These are phyloP conservation scores for Chamaetylas fuelleborni DNA, from an alignment of 2,113 vertebrate genomes.

Conservation along the genomic window DNA sequence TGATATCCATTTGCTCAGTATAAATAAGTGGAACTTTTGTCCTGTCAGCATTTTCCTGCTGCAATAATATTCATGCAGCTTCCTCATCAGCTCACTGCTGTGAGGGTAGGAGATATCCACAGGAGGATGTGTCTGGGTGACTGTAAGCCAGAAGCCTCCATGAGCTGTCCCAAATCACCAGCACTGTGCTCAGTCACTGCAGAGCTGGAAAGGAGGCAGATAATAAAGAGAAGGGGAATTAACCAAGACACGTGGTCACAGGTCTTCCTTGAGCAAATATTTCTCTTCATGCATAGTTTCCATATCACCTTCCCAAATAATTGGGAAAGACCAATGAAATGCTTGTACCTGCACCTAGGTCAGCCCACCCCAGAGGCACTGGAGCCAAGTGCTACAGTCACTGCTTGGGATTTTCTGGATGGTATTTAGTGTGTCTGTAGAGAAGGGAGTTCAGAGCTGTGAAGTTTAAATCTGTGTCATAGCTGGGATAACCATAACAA, in stretches of 20 bases:
- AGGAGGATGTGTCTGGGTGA: background rate
- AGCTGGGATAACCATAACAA: background rate
- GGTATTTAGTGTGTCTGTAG: background rate
- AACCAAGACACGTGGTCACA: accelerated
- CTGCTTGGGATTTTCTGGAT: background rate
- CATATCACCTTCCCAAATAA: background rate
- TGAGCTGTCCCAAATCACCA: background rate
- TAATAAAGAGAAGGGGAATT: background rate
- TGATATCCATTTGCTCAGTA: background rate
- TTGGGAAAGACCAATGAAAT: background rate
- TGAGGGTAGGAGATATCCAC: background rate
- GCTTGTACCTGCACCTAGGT: background rate
- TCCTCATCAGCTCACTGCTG: background rate
- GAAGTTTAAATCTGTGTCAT: background rate
- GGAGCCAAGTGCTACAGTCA: background rate
- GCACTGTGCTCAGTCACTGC: background rate
- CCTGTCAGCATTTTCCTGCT: background rate
- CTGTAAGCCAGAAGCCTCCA: background rate
- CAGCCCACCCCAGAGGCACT: background rate
- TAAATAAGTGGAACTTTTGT: background rate
- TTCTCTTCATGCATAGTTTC: background rate
- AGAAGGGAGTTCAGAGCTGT: background rate
- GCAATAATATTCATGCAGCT: background rate
- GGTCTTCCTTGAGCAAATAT: background rate
- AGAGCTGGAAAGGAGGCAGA: background rate